These are phyloP conservation scores for Drosophila rubida DNA, from an alignment of 2,888 invertebrate species.

Conservation along the genomic window DNA sequence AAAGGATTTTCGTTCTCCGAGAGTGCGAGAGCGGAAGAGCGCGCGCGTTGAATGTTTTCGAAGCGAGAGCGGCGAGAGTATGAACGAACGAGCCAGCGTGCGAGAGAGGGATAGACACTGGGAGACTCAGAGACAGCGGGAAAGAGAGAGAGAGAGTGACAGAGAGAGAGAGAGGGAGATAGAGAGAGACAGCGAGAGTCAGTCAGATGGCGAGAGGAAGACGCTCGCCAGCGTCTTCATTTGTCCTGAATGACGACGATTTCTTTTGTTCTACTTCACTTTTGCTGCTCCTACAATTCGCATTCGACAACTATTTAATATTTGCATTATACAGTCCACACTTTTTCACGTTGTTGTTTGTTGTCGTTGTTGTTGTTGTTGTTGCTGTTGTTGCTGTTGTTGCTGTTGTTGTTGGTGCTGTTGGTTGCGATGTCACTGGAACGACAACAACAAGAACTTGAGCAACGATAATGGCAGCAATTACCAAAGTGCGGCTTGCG, in stretches of 20 bases:
- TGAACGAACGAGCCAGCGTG: constrained; percentile 22
- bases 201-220: constrained; percentile 67
- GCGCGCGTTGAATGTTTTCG: constrained; percentile 22
- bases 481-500: constrained; percentile 40
- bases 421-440: constrained; percentile 24
- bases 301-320: background rate
- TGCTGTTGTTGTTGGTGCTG: background rate
- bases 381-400: constrained; percentile 5
- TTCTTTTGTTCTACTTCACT: constrained; percentile 8
- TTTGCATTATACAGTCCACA: constrained; percentile 29
- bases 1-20: too few relatives aligned
- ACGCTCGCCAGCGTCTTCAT: constrained; percentile 73
- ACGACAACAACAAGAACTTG: constrained; percentile 15
- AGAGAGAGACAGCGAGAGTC: constrained; percentile 49
- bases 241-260: constrained; percentile 36
- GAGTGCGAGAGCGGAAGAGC: constrained; percentile 18
- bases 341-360: background rate
- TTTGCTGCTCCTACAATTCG: constrained; percentile 1
- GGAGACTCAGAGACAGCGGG: constrained; percentile 24
- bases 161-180: constrained; percentile 15
- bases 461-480: constrained; percentile 35
- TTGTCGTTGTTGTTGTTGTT: constrained; percentile 4
- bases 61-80: constrained; percentile 9
- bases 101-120: constrained; percentile 15
- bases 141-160: constrained; percentile 15